Base-by-base conservation (phyloP, 1,140 invertebrate species). In the Ericerus pela region DNA sequence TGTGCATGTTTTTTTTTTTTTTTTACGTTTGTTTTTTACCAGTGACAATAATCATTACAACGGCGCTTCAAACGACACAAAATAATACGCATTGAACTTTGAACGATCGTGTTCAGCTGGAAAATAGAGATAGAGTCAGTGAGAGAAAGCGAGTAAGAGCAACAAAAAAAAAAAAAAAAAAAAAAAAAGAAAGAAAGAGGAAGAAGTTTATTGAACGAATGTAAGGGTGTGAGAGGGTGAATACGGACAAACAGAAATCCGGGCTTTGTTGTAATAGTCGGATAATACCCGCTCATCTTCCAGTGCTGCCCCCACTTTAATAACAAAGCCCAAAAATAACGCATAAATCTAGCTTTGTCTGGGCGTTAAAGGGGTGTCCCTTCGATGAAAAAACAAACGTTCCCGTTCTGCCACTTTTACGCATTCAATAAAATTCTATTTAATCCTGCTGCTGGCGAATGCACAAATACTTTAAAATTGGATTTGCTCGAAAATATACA, bases 271-370 rank as follows among this genome's bases (percentile, higher is more conserved):
- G 41, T 47, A 47, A 47, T 47, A 47, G 41, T 24, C 16, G 41
- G 41, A 47, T 47, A 47, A 47, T 47, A 24, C 41, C 20, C 41
- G 41, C 41, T 47, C 41, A 47, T 47, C 10, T 47, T 24, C 10
- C 41, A 16, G 6, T 47, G 20, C 41, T 47, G 41, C 41, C 41
- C 41, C 41, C 41, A 16, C 41, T 47, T 47, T 47, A 47, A 47
- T 47, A 47, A 47, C 41, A 47, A 47, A 14, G 41, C 41, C 41
- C 4, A 24, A 47, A 47, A 22, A 47, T 47, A 47, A 22, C 41
- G 41, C 18, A 47, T 47, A 47, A 47, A 47, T 47, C 41, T 47
- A 24, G 41, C 41, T 47, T 47, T 47, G 41, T 47, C 41, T 47
- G 41, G 14, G 41, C 20, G 20, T 24, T 47, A 24, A 47, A 47